Conservation (phyloP, 2,113 vertebrate genomes). For the Athene cunicularia region DNA sequence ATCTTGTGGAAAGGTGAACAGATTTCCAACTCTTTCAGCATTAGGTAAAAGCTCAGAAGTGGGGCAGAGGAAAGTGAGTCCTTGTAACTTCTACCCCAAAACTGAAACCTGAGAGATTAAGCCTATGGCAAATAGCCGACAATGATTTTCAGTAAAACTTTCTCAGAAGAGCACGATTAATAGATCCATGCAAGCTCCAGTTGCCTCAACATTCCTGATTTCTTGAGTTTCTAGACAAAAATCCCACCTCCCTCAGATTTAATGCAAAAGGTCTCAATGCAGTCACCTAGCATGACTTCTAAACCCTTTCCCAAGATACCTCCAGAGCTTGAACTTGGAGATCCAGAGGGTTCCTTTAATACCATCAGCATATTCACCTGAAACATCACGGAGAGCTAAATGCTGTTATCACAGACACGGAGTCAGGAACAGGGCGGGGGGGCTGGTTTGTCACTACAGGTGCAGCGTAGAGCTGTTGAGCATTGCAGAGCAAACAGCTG, state of each 20-base stretch:
- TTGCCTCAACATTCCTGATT: not conserved
- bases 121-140: not conserved
- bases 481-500: not conserved
- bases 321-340: not conserved
- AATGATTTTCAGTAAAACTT: not conserved
- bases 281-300: not conserved
- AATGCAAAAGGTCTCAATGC: not conserved
- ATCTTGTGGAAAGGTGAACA: not conserved
- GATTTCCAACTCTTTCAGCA: not conserved
- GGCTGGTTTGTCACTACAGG: fast-evolving
- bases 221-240: not conserved
- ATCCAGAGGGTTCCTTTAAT: not conserved
- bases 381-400: fast-evolving
- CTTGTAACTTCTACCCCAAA: not conserved
- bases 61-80: not conserved
- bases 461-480: not conserved
- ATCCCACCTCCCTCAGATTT: not conserved
- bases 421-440: fast-evolving
- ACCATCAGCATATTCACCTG: not conserved
- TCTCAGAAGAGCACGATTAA: not conserved
- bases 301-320: not conserved
- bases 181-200: not conserved
- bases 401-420: fast-evolving
- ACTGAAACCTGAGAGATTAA: not conserved
- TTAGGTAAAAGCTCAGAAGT: not conserved